Percentiles rank a stretch among this genome's conserved stretches.
These are phyloP conservation scores for Oreocharis arfaki DNA, from an alignment of 2,113 vertebrate genomes.

Conservation along the genomic window DNA sequence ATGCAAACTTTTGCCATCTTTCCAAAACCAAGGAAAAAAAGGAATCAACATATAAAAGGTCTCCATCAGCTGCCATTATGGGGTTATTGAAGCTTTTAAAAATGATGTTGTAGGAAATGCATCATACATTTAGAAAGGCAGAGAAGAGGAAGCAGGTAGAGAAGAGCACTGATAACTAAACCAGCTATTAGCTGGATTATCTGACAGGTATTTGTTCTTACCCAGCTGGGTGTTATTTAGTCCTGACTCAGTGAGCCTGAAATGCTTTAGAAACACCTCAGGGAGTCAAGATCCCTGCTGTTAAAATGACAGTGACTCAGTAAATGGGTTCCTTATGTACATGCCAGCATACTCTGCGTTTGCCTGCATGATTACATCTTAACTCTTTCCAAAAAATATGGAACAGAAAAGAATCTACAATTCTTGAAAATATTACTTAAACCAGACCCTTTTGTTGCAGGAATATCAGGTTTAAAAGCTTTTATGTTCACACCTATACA, in stretches of 20 bases:
- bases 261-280: conserved; percentile 36
- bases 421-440: neutral
- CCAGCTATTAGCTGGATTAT: conserved; percentile 40
- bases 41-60: neutral
- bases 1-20: neutral
- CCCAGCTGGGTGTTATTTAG: conserved; percentile 51
- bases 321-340: conserved; percentile 11
- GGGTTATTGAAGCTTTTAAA: conserved; percentile 3
- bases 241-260: conserved; percentile 46
- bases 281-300: conserved; percentile 21
- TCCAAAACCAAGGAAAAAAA: neutral
- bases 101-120: neutral
- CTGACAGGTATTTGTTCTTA: conserved; percentile 60
- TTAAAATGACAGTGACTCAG: conserved; percentile 47
- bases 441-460: neutral
- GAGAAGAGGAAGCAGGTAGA: neutral
- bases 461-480: neutral
- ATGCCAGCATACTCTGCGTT: neutral
- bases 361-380: neutral
- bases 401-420: neutral
- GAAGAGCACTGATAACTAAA: conserved; percentile 45
- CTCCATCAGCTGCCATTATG: neutral
- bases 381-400: neutral
- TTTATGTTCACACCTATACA: neutral
- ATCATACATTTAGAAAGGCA: neutral